Base-by-base conservation (phyloP, 2,888 invertebrate genomes). In the Meiosimyza decipiens region DNA sequence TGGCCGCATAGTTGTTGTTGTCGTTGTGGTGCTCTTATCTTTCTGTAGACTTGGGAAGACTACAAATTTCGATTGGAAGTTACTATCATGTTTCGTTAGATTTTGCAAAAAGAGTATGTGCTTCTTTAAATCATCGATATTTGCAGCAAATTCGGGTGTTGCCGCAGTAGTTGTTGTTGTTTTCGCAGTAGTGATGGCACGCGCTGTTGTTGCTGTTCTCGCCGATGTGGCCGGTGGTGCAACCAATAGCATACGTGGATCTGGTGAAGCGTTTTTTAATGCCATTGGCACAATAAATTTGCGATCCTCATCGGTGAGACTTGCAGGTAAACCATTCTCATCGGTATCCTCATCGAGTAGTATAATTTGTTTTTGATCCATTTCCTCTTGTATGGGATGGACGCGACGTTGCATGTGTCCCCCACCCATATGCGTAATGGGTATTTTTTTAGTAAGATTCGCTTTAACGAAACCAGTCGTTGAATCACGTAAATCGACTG, bases 241-340 rank as follows among this genome's bases (percentile, higher is more conserved):
- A 59, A 76, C 70, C 50, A 75, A 72, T 3, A 76, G 75, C 74
- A 80, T 78, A 49, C 81, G 83, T 6, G 83, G 81, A 75, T 85
- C 85, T 0, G 84, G 83, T 13, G 84, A 82, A 11, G 85, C 82
- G 75, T 87, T 87, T 71, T 87, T 87, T 47, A 87, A 73, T 7
- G 87, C 87, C 86, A 87, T 86, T 2, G 87, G 87, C 60, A 87
- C 85, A 71, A 87, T 87, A 68, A 86, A 87, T 75, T 86, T 87
- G 16, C 86, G 83, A 77, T 87, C 86, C 75, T 86, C 86, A 18
- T 86, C 85, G 12, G 85, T 85, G 40, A 85, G 75, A 75, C 85
- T 85, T 54, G 86, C 84, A 1, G 85, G 85, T 28, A 85, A 74
- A 55, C 86, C 86, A 69, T 86, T 85, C 64, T 85, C 85, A 74